phyloP scores from a whole-genome alignment of 2,888 invertebrate genomes.

The Noctua fimbriata region DNA sequence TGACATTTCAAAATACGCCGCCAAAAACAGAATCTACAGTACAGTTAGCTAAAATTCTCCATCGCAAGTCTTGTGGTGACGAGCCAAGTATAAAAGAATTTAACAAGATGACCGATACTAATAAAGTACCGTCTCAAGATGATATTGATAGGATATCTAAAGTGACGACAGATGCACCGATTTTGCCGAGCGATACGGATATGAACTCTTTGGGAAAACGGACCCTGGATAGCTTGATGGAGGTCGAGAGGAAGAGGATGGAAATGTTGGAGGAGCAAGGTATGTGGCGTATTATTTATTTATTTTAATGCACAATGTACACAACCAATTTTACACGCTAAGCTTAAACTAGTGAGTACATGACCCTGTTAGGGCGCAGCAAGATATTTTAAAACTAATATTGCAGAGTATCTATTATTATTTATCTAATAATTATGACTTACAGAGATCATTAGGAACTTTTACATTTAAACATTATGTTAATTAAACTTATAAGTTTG shows the following conservation, averaged over 20 bases:
- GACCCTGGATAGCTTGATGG: constrained; percentile 96
- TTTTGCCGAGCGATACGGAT: constrained; percentile 92
- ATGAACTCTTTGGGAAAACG: constrained; percentile 93
- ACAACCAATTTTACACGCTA: too few relatives aligned
- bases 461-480: too few relatives aligned
- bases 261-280: constrained; percentile 97
- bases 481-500: too few relatives aligned
- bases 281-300: constrained; percentile 73
- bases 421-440: too few relatives aligned
- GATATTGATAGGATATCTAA: constrained; percentile 97
- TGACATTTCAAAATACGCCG: constrained; percentile 59
- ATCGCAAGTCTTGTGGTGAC: constrained; percentile 88
- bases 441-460: too few relatives aligned
- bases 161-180: constrained; percentile 95
- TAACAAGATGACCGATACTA: constrained; percentile 81
- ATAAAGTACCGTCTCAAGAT: constrained; percentile 94
- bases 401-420: too few relatives aligned
- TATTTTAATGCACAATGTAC: too few relatives aligned
- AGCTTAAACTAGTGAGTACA: too few relatives aligned
- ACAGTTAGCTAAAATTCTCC: constrained; percentile 72
- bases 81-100: constrained; percentile 83
- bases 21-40: constrained; percentile 51
- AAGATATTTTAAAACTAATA: too few relatives aligned
- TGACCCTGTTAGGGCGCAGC: too few relatives aligned
- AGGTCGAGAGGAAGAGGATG: constrained; percentile 96